Base-by-base conservation (phyloP, 2,113 vertebrate species). In the Triplophysa dalaica region DNA sequence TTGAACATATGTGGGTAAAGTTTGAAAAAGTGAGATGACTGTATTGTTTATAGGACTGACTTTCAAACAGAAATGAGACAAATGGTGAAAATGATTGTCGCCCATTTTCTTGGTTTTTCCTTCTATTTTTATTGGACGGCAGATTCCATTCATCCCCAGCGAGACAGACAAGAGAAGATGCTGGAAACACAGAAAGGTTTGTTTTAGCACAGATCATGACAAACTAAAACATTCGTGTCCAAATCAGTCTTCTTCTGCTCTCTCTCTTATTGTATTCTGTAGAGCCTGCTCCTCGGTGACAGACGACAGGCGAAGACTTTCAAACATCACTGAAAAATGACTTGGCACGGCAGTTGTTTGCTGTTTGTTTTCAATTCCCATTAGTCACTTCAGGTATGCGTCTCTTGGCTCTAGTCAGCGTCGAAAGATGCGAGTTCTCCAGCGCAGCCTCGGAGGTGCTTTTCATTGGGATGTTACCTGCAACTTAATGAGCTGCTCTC, bases 181-280 rank as follows among this genome's bases (percentile, higher is more conserved):
- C 78, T 67, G 79, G 62, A 80, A 72, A 70, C 75, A 54, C 41
- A 86, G 87, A 87, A 67, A 77, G 38, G 85, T 78, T 83, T 84
- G 84, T 90, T 91, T 83, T 88, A 80, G 84, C 81, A 85, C 84
- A 80, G 85, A 91, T 90, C 86, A 86, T 61, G 73, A 78, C 90
- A 90, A 92, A 89, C 85, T 82, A 87, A 90, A 87, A 88, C 89
- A 92, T 93, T 91, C 91, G 86, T 92, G 88, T 89, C 82, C 82
- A 86, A 83, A 75, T 60, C 64, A 70, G 75, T 65, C 11, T 50
- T 14, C 52, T 33, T 38, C 33, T 38, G 33, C 74, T 73, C 75
- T 83, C 68, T 72, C 83, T 84, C 50, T 81, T 78, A 82, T 87
- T 85, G 83, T 85, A 75, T 74, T 62, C 63, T 87, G 88, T 86